phyloP scores from a whole-genome alignment of 2,888 invertebrate species.

The Iphiclides podalirius region DNA sequence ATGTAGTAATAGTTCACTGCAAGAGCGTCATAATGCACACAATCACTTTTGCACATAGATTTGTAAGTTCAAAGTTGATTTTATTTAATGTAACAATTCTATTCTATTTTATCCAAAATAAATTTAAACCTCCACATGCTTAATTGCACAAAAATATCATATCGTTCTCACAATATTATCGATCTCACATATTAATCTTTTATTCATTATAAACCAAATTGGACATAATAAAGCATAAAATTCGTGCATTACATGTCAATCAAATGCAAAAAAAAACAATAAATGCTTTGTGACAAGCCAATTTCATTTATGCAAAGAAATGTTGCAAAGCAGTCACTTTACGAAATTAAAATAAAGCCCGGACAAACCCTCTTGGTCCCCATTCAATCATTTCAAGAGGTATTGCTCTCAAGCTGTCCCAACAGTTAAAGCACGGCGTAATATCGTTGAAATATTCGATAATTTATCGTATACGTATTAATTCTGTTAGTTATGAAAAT shows the following conservation, averaged over 20 bases:
- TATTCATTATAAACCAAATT: no score
- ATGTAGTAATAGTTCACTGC: conserved; percentile 61
- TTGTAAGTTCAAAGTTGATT: conserved; percentile 35
- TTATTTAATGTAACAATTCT: not conserved
- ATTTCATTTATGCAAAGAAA: conserved; percentile 53
- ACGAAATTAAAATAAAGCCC: conserved; percentile 74
- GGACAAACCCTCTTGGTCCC: conserved; percentile 56
- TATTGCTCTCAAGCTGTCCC: conserved; percentile 62
- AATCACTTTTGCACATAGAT: conserved; percentile 59
- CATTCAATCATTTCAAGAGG: conserved; percentile 76
- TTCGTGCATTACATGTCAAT: not conserved
- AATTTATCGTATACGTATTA: no score
- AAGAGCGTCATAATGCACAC: conserved; percentile 59
- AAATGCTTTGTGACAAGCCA: conserved; percentile 46
- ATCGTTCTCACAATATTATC: not conserved
- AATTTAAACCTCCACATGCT: conserved; percentile 4
- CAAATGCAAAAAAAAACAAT: conserved; percentile 9
- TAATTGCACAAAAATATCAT: conserved; percentile 15
- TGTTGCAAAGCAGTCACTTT: conserved; percentile 75
- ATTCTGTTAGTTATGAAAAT: no score
- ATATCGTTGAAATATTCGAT: conserved; percentile 46
- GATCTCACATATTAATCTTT: not conserved
- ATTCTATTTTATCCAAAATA: conserved; percentile 31
- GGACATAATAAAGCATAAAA: no score
- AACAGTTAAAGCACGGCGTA: conserved; percentile 52